Conservation (phyloP, 2,113 vertebrate species). For the Myiagra hebetior region DNA sequence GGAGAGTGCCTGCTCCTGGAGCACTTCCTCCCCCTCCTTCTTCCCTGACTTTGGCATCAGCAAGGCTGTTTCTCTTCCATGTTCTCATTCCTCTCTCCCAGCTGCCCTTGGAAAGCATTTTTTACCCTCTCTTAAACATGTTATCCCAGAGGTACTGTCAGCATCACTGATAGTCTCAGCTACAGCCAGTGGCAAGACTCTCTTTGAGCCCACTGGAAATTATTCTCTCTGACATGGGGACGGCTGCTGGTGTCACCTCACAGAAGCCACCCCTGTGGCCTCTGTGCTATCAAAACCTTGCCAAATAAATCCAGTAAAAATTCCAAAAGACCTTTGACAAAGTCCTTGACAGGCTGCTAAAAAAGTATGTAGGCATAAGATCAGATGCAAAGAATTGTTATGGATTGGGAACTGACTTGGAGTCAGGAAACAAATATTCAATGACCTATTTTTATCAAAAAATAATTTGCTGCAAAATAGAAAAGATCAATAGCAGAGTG, state of each 20-base stretch:
- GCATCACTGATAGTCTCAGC: background rate
- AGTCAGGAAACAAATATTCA: background rate
- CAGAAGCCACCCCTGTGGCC: background rate
- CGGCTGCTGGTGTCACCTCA: background rate
- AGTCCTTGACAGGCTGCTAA: background rate
- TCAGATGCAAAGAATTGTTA: background rate
- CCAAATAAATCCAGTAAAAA: background rate
- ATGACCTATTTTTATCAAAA: background rate
- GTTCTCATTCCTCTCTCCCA: background rate
- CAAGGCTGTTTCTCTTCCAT: background rate
- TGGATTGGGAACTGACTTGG: background rate
- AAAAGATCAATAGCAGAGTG: background rate
- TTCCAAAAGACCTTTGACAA: background rate
- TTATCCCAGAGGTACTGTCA: background rate
- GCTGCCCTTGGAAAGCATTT: background rate
- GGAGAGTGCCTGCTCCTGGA: background rate
- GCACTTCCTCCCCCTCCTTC: fast-evolving
- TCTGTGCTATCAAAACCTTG: background rate
- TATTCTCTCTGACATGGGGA: background rate
- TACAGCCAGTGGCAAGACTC: fast-evolving
- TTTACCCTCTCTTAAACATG: fast-evolving
- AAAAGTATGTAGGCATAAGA: background rate
- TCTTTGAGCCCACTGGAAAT: background rate
- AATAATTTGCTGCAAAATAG: background rate
- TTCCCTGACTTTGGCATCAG: background rate